These are phyloP conservation scores for Hyphantria cunea DNA, from an alignment of 1,140 invertebrate species.

Conservation along the genomic window DNA sequence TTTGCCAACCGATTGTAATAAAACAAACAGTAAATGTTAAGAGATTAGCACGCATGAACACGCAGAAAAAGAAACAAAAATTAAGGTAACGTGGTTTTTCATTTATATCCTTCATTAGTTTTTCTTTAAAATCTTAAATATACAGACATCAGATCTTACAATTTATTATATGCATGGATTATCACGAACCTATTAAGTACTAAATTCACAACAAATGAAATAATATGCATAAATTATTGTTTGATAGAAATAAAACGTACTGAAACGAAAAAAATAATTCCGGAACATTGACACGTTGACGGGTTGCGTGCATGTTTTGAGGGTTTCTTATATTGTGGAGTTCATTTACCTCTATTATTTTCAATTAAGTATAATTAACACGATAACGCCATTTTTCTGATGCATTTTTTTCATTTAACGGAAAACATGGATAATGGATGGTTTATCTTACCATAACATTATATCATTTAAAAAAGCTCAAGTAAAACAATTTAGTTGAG, in stretches of 20 bases:
- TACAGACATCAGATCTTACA: too few species aligned
- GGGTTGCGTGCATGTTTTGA: conserved; percentile 41
- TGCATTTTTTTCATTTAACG: conserved; percentile 27
- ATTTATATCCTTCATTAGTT: too few species aligned
- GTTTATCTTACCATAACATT: conserved; percentile 9
- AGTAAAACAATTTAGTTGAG: not conserved
- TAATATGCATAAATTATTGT: too few species aligned
- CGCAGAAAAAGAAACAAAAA: too few species aligned
- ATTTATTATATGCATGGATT: too few species aligned
- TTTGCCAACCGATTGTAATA: too few species aligned
- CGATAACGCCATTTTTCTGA: conserved; percentile 11
- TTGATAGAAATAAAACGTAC: not conserved
- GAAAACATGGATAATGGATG: too few species aligned
- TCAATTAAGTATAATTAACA: conserved; percentile 44
- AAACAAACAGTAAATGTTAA: too few species aligned
- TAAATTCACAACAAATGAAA: not conserved
- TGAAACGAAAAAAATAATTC: not conserved
- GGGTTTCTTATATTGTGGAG: conserved; percentile 32
- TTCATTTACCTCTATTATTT: conserved; percentile 45
- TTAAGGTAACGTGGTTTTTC: too few species aligned
- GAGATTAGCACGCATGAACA: too few species aligned
- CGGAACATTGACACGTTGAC: conserved; percentile 37
- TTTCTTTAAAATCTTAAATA: too few species aligned
- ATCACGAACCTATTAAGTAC: too few species aligned
- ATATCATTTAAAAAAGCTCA: not conserved